Conservation (phyloP, 2,888 invertebrate genomes). For the Pardosa pseudoannulata region DNA sequence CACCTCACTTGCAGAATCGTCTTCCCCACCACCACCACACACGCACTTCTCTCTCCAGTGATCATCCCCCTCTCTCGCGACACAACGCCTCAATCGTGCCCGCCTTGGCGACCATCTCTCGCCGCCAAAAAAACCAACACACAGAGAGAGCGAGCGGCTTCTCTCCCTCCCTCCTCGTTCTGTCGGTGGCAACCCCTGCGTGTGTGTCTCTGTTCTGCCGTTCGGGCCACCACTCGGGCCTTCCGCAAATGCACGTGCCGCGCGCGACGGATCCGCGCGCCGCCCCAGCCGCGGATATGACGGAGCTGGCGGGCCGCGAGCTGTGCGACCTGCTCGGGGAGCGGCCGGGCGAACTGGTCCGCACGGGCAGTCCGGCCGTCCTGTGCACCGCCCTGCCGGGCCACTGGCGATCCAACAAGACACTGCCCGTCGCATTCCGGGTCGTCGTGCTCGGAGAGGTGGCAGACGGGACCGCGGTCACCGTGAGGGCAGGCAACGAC, state of each 20-base stretch:
- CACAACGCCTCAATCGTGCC: conserved; percentile 7
- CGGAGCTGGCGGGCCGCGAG: conserved; percentile 53
- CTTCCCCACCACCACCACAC: no score
- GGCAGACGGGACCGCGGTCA: conserved; percentile 94
- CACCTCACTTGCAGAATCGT: no score
- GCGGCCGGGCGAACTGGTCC: conserved; percentile 93
- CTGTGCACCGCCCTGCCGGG: conserved; percentile 96
- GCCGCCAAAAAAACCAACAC: not conserved
- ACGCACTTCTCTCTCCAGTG: not conserved
- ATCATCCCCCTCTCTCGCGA: not conserved
- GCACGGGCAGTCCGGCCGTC: conserved; percentile 94
- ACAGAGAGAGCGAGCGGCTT: no score
- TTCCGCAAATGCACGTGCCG: conserved; percentile 38
- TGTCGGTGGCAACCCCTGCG: conserved; percentile 14
- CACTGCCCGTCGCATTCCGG: conserved; percentile 80
- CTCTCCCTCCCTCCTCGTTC: not conserved
- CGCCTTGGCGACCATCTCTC: conserved; percentile 6
- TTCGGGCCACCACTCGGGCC: not conserved
- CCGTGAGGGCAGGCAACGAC: conserved; percentile 96
- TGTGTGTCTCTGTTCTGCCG: not conserved
- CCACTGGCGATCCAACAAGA: conserved; percentile 92
- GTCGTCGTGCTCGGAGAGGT: conserved; percentile 91
- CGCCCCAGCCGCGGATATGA: conserved; percentile 30
- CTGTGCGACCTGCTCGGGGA: conserved; percentile 81
- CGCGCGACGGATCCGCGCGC: not conserved